Conservation (phyloP, 2,888 invertebrate species). For the Cosmia pyralina region DNA sequence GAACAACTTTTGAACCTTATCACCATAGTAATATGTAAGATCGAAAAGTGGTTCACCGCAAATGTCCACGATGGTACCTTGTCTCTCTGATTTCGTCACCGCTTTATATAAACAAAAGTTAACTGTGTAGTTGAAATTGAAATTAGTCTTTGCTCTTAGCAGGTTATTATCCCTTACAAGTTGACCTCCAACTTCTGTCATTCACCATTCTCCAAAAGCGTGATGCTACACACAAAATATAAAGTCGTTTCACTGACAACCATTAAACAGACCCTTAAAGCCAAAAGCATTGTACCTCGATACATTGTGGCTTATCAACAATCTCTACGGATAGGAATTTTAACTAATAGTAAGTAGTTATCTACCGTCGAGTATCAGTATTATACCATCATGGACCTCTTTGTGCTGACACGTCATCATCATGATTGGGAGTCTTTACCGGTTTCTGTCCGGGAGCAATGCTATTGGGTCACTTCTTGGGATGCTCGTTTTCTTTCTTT, state of each 20-base stretch:
- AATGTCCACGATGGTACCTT: neutral
- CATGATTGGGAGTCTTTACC: conserved; percentile 57
- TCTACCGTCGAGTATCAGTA: conserved; percentile 61
- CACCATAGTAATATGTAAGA: no score
- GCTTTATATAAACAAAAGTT: neutral
- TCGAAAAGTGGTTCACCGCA: no score
- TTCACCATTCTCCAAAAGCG: conserved; percentile 23
- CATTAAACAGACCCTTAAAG: conserved; percentile 56
- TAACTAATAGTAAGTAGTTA: conserved; percentile 68
- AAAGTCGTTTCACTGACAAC: conserved; percentile 54
- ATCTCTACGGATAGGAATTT: conserved; percentile 68
- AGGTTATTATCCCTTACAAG: neutral
- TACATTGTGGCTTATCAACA: conserved; percentile 63
- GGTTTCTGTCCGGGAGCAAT: conserved; percentile 46
- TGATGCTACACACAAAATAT: conserved; percentile 57
- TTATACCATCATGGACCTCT: conserved; percentile 61
- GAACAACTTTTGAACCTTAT: no score
- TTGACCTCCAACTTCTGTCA: conserved; percentile 1
- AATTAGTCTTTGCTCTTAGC: neutral
- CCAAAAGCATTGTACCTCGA: conserved; percentile 65
- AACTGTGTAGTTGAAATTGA: neutral
- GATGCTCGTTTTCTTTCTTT: neutral
- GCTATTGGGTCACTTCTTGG: conserved; percentile 24
- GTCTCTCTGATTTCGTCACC: neutral
- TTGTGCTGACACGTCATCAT: conserved; percentile 60